Conservation (phyloP, 2,113 vertebrate species). For the Galbula dea region DNA sequence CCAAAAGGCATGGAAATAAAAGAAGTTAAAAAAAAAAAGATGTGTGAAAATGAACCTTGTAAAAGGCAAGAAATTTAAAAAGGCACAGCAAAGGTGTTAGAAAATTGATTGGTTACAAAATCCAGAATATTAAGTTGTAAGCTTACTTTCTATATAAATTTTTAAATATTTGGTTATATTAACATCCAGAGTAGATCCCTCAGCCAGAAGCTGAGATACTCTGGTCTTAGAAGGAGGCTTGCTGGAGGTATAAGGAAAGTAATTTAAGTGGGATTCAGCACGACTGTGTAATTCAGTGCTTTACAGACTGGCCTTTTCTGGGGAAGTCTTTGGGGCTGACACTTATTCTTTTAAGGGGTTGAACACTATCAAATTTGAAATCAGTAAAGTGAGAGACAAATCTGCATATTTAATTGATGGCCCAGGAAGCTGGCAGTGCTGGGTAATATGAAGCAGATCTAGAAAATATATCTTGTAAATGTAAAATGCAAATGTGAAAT, state of each 20-base stretch:
- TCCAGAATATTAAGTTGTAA: rapidly evolving
- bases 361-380: not conserved
- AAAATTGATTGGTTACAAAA: not conserved
- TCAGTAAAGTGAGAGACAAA: not conserved
- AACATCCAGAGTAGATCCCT: not conserved
- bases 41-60: not conserved
- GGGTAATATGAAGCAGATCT: not conserved
- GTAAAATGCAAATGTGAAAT: not conserved
- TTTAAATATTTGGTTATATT: not conserved
- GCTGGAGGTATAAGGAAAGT: not conserved
- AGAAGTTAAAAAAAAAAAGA: not conserved
- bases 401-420: not conserved
- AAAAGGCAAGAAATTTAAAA: not conserved
- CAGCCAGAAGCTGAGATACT: not conserved
- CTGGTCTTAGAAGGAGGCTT: not conserved
- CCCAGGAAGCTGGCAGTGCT: not conserved
- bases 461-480: not conserved
- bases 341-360: not conserved
- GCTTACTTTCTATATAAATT: not conserved
- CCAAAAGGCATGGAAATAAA: not conserved
- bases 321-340: not conserved
- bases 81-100: not conserved
- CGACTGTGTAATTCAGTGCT: not conserved
- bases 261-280: not conserved
- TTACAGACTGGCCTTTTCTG: not conserved